Conservation (phyloP, 1,140 invertebrate species). For the Ceratosolen solmsi region DNA sequence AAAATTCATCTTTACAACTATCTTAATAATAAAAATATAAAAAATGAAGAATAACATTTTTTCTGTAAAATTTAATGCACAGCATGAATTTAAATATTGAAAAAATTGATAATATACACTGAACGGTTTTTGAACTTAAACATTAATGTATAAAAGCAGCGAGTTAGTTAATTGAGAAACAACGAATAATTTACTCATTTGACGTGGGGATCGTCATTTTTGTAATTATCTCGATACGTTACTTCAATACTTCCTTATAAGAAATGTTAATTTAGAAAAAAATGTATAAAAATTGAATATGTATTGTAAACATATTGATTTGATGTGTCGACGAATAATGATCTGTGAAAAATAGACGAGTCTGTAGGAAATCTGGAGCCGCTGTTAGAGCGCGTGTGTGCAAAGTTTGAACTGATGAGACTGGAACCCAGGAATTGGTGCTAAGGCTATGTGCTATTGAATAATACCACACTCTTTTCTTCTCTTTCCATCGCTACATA, state of each 20-base stretch:
- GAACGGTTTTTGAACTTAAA: no score
- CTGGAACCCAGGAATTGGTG: not conserved
- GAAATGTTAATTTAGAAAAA: not conserved
- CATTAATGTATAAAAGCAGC: no score
- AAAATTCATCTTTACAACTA: no score
- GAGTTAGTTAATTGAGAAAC: no score
- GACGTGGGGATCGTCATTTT: not conserved
- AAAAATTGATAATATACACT: no score
- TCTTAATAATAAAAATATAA: no score
- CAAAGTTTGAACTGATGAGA: constrained; percentile 24
- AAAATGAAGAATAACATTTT: no score
- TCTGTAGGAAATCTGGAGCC: not conserved
- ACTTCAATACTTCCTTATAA: not conserved
- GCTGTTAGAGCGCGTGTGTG: not conserved
- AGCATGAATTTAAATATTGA: no score
- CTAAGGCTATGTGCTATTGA: not conserved
- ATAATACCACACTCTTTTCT: not conserved
- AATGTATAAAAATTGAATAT: not conserved
- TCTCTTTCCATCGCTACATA: not conserved
- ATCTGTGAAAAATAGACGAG: not conserved
- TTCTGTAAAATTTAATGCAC: no score
- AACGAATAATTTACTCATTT: constrained; percentile 5
- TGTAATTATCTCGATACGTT: not conserved
- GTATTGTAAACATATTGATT: not conserved
- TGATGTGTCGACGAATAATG: not conserved